Conservation (phyloP, 2,113 vertebrate species). For the Phylloscopus whistleri region DNA sequence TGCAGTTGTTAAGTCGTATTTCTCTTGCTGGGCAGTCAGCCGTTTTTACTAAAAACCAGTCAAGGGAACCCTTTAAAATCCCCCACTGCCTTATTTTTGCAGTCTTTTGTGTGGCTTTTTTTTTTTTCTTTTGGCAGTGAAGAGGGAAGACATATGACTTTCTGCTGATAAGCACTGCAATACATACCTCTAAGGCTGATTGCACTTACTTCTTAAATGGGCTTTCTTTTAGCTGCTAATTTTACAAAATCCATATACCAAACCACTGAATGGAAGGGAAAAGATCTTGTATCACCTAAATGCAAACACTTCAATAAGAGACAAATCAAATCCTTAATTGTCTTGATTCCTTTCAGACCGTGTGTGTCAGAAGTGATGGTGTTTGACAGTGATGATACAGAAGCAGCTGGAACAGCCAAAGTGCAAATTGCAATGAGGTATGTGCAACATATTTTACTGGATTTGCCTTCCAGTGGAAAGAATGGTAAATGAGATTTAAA, state of each 20-base stretch:
- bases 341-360: constrained; percentile 55
- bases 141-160: constrained; percentile 48
- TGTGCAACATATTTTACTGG: not conserved
- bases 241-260: not conserved
- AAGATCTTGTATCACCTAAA: not conserved
- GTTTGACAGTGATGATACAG: constrained; percentile 77
- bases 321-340: not conserved
- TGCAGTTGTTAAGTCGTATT: constrained; percentile 23
- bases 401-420: constrained; percentile 76
- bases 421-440: constrained; percentile 90
- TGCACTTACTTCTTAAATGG: constrained; percentile 10
- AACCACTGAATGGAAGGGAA: not conserved
- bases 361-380: constrained; percentile 62
- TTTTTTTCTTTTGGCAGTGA: constrained; percentile 19
- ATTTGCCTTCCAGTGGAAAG: not conserved
- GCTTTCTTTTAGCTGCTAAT: constrained; percentile 22
- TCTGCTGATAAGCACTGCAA: constrained; percentile 45
- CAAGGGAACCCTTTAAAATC: constrained; percentile 14
- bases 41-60: constrained; percentile 3
- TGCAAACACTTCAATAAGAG: not conserved
- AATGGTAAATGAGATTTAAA: not conserved
- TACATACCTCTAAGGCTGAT: constrained; percentile 32
- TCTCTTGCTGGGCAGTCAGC: constrained; percentile 27
- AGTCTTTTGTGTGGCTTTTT: constrained; percentile 15
- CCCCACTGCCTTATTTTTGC: not conserved